Conservation (phyloP, 2,113 vertebrate species). For the Peucedramus taeniatus region DNA sequence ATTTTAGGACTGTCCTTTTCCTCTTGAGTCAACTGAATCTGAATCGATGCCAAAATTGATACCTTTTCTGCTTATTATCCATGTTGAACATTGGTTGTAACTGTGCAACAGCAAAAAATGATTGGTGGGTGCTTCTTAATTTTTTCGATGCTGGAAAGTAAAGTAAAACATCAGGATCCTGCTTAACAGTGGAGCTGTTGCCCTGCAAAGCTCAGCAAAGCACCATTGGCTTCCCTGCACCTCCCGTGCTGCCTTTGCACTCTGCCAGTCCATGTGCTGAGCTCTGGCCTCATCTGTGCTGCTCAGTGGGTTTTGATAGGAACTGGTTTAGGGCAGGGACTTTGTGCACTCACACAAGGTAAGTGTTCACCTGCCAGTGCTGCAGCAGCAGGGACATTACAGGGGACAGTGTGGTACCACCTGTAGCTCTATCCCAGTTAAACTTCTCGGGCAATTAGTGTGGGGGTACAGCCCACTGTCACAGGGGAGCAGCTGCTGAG, state of each 20-base stretch:
- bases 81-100: accelerated
- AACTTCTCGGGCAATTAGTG: accelerated
- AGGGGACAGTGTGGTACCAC: not conserved
- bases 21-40: not conserved
- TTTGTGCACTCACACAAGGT: accelerated
- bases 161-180: not conserved
- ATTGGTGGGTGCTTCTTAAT: not conserved
- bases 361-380: not conserved
- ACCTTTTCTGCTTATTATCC: accelerated
- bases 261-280: not conserved
- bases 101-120: not conserved
- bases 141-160: not conserved
- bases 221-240: not conserved
- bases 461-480: not conserved
- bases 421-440: not conserved
- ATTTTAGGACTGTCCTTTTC: not conserved
- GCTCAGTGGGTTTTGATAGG: not conserved
- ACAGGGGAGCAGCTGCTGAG: not conserved
- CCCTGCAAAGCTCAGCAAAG: not conserved
- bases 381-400: not conserved
- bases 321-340: not conserved
- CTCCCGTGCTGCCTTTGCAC: too few relatives aligned
- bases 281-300: not conserved
- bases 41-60: not conserved
- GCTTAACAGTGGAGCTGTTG: not conserved